These are phyloP conservation scores for Perca flavescens DNA, from an alignment of 2,113 vertebrate genomes.

Conservation along the genomic window DNA sequence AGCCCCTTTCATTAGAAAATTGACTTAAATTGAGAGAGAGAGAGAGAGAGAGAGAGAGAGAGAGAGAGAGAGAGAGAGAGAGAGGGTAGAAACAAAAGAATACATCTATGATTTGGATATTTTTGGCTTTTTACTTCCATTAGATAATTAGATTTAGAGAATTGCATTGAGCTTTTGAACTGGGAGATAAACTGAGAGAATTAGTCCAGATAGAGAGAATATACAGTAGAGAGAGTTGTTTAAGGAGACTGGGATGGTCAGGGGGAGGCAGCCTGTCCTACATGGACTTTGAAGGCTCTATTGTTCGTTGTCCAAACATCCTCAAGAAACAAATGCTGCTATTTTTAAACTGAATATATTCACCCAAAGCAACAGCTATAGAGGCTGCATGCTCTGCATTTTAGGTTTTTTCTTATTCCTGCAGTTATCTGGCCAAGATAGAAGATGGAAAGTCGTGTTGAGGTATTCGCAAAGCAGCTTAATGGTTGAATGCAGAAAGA, in stretches of 20 bases:
- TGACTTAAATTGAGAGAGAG: background rate
- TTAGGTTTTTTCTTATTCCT: background rate
- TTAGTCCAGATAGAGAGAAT: background rate
- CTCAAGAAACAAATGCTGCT: background rate
- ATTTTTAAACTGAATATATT: background rate
- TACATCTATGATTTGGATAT: no score
- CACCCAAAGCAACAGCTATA: background rate
- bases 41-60: background rate
- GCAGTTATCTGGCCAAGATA: background rate
- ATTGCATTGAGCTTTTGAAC: background rate
- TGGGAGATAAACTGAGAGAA: background rate
- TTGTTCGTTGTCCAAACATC: constrained; percentile 24
- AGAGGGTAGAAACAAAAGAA: no score
- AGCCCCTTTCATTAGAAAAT: no score
- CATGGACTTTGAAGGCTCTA: constrained; percentile 7
- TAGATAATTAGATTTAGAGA: background rate
- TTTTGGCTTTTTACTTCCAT: background rate
- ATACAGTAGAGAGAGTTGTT: background rate
- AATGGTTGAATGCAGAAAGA: background rate
- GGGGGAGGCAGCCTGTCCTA: background rate
- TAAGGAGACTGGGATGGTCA: background rate
- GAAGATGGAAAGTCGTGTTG: background rate
- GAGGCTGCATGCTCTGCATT: background rate
- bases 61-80: no score
- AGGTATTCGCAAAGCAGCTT: background rate